Conservation (phyloP, 2,888 invertebrate species). For the Temnothorax ravouxi region DNA sequence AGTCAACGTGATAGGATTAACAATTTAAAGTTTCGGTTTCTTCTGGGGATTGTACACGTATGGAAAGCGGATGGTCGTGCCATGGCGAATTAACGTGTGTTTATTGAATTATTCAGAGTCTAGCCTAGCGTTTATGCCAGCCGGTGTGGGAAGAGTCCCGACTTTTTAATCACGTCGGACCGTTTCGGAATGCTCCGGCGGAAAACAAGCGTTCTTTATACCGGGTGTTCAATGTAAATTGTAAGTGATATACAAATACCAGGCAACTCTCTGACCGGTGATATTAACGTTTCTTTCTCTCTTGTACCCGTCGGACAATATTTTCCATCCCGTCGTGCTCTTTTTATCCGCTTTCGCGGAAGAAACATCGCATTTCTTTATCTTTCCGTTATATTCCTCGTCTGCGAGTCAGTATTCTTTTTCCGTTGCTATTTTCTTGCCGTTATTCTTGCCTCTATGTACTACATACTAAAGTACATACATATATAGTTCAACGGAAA, state of each 20-base stretch:
- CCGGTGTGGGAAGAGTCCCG: not conserved
- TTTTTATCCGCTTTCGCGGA: conserved; percentile 44
- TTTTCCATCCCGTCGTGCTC: conserved; percentile 41
- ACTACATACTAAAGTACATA: not conserved
- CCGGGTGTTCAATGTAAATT: conserved; percentile 69
- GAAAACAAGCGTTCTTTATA: conserved; percentile 64
- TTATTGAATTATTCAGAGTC: conserved; percentile 74
- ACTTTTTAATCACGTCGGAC: conserved; percentile 73
- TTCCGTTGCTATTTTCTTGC: conserved; percentile 5
- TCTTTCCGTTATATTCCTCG: conserved; percentile 10
- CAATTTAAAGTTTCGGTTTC: conserved; percentile 72
- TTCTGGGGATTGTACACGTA: conserved; percentile 61
- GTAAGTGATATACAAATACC: conserved; percentile 60
- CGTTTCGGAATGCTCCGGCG: conserved; percentile 60
- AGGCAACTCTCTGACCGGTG: conserved; percentile 20
- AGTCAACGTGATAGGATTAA: conserved; percentile 63
- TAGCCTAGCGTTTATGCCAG: conserved; percentile 57
- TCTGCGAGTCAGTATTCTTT: conserved; percentile 20
- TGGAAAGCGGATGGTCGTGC: conserved; percentile 13
- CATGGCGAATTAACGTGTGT: conserved; percentile 73
- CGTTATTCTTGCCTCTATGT: conserved; percentile 16
- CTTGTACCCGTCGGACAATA: conserved; percentile 37
- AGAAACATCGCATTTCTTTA: conserved; percentile 46
- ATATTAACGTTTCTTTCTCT: conserved; percentile 51
- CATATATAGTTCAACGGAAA: not conserved